Base-by-base conservation (phyloP, 2,113 vertebrate species). In the Hucho hucho region DNA sequence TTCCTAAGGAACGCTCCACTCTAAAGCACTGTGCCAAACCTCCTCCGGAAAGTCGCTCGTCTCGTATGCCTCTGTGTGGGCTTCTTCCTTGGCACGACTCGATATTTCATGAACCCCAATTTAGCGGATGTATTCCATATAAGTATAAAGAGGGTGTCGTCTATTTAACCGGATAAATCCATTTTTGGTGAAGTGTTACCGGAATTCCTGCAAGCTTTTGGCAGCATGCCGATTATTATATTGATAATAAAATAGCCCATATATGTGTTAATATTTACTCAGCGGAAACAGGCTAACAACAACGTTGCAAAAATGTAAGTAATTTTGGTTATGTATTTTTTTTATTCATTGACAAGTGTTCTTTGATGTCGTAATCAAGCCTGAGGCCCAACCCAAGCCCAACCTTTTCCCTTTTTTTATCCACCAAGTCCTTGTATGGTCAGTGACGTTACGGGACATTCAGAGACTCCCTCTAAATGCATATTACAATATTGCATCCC, bases 401-500 rank as follows among this genome's bases (percentile, higher is more conserved):
- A 83, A 37, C 70, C 37, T 86, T 87, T 78, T 81, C 81, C 26
- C 49, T 78, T 73, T 78, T 73, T 75, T 76, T 79, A 16, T 71
- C 72, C 37, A 43, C 84, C 87, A 91, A 93, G 91, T 96, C 96
- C 96, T 94, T 95, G 90, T 95, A 93, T 95, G 95, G 96, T 89
- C 79, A 94, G 90, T 95, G 95, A 96, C 95, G 95, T 93, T 80
- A 89, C 86, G 85, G 92, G 81, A 89, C 84, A 92, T 92, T 93
- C 89, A 93, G 89, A 87, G 86, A 88, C 90, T 83, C 91, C 89
- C 90, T 90, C 95, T 95, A 95, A 93, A 95, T 94, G 91, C 91
- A 89, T 89, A 89, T 86, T 77, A 90, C 89, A 76, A 76, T 86
- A 90, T 86, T 43, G 37, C 37, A 43, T 43, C 37, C 37, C 37